These are phyloP conservation scores for Paratrypauchen microcephalus DNA, from an alignment of 2,797 vertebrate genomes.

Conservation along the genomic window DNA sequence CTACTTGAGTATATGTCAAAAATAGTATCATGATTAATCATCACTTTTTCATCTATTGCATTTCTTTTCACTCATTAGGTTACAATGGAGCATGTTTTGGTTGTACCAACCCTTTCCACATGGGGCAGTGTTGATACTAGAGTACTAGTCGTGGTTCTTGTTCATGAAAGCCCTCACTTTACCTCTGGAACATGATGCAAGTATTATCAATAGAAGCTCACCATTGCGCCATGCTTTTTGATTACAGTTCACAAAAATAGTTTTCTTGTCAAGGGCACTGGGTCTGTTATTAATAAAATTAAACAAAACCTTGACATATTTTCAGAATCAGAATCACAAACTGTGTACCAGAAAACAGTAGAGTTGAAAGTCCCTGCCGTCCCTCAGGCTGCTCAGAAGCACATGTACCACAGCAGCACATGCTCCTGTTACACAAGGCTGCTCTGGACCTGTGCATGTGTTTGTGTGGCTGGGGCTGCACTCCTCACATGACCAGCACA, in stretches of 20 bases:
- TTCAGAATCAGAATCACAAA: neutral
- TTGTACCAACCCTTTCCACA: conserved; percentile 47
- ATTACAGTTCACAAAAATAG: conserved; percentile 13
- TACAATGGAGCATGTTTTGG: conserved; percentile 28
- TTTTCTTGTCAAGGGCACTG: neutral
- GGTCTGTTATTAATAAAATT: neutral
- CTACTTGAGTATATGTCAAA: neutral
- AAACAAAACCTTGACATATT: neutral
- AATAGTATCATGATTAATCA: neutral
- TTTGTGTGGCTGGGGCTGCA: conserved; percentile 24
- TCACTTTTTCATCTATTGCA: neutral
- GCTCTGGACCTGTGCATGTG: conserved; percentile 39
- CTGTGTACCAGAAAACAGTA: neutral
- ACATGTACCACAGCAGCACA: conserved; percentile 55
- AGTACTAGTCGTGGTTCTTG: conserved; percentile 12
- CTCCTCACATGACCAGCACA: conserved; percentile 40
- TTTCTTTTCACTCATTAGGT: conserved; percentile 8
- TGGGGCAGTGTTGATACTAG: conserved; percentile 43
- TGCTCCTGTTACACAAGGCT: conserved; percentile 56
- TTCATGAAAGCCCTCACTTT: conserved; percentile 22
- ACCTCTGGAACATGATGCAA: conserved; percentile 56
- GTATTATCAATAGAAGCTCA: conserved; percentile 41
- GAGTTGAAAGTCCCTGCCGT: conserved; percentile 20
- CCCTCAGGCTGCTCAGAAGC: conserved; percentile 29
- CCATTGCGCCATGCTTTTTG: conserved; percentile 38